Evolutionary conservation across 53 echinoderm and acorn worm species (phyloP), one percentile per base, ranked within the genome.

Genomic region (Apostichopus leukothele): DNA sequence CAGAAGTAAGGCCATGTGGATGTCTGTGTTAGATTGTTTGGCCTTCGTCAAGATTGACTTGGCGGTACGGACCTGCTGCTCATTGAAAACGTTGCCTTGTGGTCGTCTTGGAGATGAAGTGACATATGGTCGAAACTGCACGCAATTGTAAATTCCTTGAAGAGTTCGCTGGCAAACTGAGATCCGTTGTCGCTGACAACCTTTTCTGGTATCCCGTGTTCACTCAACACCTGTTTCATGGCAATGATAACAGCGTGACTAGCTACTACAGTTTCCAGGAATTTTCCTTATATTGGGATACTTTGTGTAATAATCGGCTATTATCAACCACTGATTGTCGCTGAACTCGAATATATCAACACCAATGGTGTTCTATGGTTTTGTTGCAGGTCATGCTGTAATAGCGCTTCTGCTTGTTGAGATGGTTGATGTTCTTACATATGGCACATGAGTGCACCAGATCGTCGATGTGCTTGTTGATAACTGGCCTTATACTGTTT

Each of bases 401-500:
- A 13, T 8, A 91, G 84, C 26, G 91, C 89, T 83, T 91, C 91
- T 88, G 83, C 57, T 50, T 50, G 53, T 61, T 91, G 91, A 21
- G 91, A 53, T 83, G 91, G 91, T 52, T 91, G 91, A 16, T 67
- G 67, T n/a, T 67, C 12, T 67, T 67, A 73, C 91, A 91, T 23
- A 21, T 67, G 16, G 5, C 11, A 26, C 91, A 91, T 12, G 88
- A 87, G 25, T 91, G 86, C 3, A 91, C 80, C 23, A 73, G 20
- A 63, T 51, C 18, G 54, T 91, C 87, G 7, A 86, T 86, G 19
- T 88, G 75, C 52, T 75, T 88, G 76, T 88, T 84, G 63, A 95
- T 95, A 54, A 76, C 81, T 73, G 89, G 91, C 95, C 95, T 53
- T 90, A 95, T 5, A 95, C 93, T 1, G 76, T 74, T 12, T 92